Conservation (phyloP, 2,113 vertebrate species). For the Phyllostomus discolor region DNA sequence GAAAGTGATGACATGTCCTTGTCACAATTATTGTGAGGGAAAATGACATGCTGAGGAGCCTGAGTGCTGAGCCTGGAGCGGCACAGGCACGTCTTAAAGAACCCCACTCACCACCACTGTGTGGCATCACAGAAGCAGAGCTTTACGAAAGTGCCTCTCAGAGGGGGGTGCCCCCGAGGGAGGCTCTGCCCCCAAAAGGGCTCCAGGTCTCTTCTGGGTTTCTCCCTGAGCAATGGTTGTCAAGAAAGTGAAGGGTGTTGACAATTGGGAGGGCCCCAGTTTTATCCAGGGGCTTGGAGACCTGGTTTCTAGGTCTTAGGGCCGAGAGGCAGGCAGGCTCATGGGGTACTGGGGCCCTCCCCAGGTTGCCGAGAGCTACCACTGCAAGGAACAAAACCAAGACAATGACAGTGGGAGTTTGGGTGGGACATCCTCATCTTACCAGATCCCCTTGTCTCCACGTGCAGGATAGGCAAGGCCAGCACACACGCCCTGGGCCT, state of each 20-base stretch:
- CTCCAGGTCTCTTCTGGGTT: background rate
- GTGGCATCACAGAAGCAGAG: background rate
- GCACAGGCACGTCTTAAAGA: rapidly evolving
- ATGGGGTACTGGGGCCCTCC: background rate
- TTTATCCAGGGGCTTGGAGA: background rate
- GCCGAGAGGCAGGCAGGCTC: background rate
- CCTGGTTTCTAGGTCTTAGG: background rate
- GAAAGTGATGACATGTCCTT: background rate
- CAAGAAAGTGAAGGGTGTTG: background rate
- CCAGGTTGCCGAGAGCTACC: background rate
- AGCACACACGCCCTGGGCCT: background rate
- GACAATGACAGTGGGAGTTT: background rate
- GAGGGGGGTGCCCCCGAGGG: rapidly evolving
- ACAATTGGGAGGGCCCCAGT: background rate
- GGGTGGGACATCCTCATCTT: background rate
- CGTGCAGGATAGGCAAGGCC: background rate
- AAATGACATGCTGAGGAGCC: background rate
- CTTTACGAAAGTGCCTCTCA: background rate
- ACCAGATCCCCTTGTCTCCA: background rate
- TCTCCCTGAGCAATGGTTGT: background rate
- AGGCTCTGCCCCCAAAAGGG: background rate
- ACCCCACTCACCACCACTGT: background rate
- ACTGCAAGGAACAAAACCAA: too few species aligned
- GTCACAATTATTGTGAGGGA: background rate
- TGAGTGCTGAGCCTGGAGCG: background rate